phyloP scores from a whole-genome alignment of 2,888 invertebrate species.

The Leptodirus hochenwartii region DNA sequence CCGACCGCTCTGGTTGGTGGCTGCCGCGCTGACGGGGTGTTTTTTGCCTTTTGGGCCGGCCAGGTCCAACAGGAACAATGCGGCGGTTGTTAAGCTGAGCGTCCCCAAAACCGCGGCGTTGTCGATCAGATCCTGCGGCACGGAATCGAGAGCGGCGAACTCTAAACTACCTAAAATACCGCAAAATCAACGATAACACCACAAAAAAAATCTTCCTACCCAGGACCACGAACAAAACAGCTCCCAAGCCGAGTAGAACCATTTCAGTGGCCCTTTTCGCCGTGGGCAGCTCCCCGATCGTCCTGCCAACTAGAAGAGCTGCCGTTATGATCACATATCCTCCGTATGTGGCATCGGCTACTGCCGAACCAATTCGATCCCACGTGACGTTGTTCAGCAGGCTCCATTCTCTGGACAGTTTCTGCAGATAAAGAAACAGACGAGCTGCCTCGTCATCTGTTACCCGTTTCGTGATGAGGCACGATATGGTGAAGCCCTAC shows the following conservation, averaged over 20 bases:
- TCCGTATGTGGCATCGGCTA: constrained; percentile 47
- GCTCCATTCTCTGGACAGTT: constrained; percentile 56
- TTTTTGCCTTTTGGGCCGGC: constrained; percentile 36
- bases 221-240: constrained; percentile 46
- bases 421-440: constrained; percentile 47
- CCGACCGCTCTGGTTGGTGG: constrained; percentile 7
- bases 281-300: constrained; percentile 44
- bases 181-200: constrained; percentile 1
- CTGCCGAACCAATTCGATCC: constrained; percentile 48
- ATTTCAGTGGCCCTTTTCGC: constrained; percentile 44
- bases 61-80: constrained; percentile 49
- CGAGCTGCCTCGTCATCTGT: constrained; percentile 55
- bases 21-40: constrained; percentile 23
- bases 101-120: constrained; percentile 54
- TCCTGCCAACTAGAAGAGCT: constrained; percentile 44
- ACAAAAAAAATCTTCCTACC: constrained; percentile 26
- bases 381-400: constrained; percentile 55
- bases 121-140: constrained; percentile 45
- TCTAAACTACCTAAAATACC: constrained; percentile 40
- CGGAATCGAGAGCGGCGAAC: constrained; percentile 50
- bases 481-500: constrained; percentile 47
- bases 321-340: constrained; percentile 52
- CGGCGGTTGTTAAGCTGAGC: constrained; percentile 44
- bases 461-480: constrained; percentile 47
- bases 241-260: constrained; percentile 49